Conservation (phyloP, 2,888 invertebrate species). For the Tinea trinotella region DNA sequence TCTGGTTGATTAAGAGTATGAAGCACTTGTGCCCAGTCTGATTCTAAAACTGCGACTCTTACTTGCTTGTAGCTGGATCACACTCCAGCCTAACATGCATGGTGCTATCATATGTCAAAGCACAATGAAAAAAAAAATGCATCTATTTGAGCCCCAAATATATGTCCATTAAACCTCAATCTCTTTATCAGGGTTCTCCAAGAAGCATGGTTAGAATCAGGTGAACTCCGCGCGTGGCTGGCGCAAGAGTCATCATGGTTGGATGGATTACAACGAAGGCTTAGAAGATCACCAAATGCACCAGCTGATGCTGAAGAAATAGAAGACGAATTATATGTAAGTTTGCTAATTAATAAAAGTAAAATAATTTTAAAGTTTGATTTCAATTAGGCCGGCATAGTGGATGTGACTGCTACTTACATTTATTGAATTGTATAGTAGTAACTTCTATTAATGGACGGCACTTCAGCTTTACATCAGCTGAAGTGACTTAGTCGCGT, state of each 20-base stretch:
- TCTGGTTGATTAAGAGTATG: too few species aligned
- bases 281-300: constrained; percentile 77
- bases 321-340: constrained; percentile 85
- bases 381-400: too few species aligned
- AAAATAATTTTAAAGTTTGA: too few species aligned
- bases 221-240: constrained; percentile 83
- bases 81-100: background rate
- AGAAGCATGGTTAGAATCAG: constrained; percentile 83
- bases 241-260: constrained; percentile 85
- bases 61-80: too few species aligned
- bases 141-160: background rate
- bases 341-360: constrained; percentile 23
- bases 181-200: constrained; percentile 76
- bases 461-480: too few species aligned
- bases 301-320: constrained; percentile 94
- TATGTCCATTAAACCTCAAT: too few species aligned
- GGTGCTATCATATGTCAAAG: background rate
- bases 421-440: too few species aligned
- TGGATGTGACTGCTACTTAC: too few species aligned
- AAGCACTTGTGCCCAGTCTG: too few species aligned
- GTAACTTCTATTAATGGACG: too few species aligned
- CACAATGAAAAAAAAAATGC: background rate
- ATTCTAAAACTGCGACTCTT: too few species aligned
- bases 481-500: too few species aligned
- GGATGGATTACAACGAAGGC: constrained; percentile 83